Evolutionary conservation across 2,113 vertebrate species (phyloP), one percentile per base, ranked within the genome.

Genomic region (Marmota flaviventris): DNA sequence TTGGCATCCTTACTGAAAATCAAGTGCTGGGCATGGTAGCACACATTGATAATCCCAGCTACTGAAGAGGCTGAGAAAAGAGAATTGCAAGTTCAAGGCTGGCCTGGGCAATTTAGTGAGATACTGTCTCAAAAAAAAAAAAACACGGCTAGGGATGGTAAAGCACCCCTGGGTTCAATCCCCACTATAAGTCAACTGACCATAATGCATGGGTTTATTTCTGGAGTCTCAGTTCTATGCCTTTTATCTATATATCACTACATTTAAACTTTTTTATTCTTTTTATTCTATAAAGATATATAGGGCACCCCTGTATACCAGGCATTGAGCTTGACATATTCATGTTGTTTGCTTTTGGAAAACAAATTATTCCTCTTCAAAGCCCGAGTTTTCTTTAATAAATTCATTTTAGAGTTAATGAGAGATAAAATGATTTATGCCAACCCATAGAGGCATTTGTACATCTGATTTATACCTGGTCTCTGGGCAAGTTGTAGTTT

Each of bases 401-500:
- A 94, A 93, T n/a, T 58, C 29, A 81, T 89, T 75, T 63, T 32
- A 78, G 61, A 17, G 65, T 84, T 91, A 81, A 51, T 63, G 56
- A 96, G 42, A 45, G 39, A 29, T 22, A 51, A 95, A 77, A 70
- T 95, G 42, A 78, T 88, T 2, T 87, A 86, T 34, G 32, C 58
- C 78, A 37, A 73, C 22, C 82, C 27, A 2, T 51, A 20, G 29
- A 48, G 85, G 20, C 76, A 84, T 0, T 87, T 83, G 24, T 56
- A 67, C 37, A 27, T 94, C 48, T 85, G 56, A 85, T 87, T 95
- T 75, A 17, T 75, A 48, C 51, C 5, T 37, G 22, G 48, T 69
- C 56, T 94, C 82, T 88, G 48, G 58, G 65, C 77, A 95, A 85
- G 51, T 70, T 90, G 56, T 89, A 53, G 48, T 91, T 85, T 97